Evolutionary conservation across 37 sponge, comb jelly and placozoan genomes (phyloP).

Genomic region (Crambe crambe): DNA sequence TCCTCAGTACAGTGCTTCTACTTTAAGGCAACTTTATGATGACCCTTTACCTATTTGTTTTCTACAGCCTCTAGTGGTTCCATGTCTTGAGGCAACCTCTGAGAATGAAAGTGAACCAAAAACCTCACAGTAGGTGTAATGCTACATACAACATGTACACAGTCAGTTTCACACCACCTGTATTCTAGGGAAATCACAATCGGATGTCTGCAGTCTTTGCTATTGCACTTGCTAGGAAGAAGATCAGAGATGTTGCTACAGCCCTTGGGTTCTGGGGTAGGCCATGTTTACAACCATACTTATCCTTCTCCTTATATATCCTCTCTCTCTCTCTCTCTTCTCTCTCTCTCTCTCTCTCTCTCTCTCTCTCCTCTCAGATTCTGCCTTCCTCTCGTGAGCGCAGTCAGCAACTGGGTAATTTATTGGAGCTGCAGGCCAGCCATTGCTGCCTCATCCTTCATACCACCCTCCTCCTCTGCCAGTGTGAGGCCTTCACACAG

Average conservation of each 20-base stretch:
- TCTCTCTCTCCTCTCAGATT: not conserved
- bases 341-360: constrained; percentile 1
- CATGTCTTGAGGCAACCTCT: not conserved
- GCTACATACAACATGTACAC: not conserved
- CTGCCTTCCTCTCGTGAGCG: constrained; percentile 17
- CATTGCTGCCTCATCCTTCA: constrained; percentile 38
- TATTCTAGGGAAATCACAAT: constrained; percentile 46
- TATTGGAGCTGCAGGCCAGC: constrained; percentile 33
- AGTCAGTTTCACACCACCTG: too few relatives aligned
- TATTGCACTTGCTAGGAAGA: constrained; percentile 20
- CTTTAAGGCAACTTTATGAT: too few relatives aligned
- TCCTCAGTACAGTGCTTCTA: too few relatives aligned
- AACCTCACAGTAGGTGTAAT: not conserved
- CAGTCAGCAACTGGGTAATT: not conserved
- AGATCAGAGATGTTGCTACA: constrained; percentile 26
- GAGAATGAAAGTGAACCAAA: too few relatives aligned
- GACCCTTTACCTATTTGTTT: too few relatives aligned
- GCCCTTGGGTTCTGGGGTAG: constrained; percentile 8
- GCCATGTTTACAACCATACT: too few relatives aligned
- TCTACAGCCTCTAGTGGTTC: not conserved
- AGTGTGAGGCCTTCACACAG: constrained; percentile 24
- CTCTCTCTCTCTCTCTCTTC: not conserved
- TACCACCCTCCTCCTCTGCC: constrained; percentile 24
- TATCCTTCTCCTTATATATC: too few relatives aligned
- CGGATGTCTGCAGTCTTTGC: constrained; percentile 11